Conservation (phyloP, 2,888 invertebrate species). For the Tholera decimalis region DNA sequence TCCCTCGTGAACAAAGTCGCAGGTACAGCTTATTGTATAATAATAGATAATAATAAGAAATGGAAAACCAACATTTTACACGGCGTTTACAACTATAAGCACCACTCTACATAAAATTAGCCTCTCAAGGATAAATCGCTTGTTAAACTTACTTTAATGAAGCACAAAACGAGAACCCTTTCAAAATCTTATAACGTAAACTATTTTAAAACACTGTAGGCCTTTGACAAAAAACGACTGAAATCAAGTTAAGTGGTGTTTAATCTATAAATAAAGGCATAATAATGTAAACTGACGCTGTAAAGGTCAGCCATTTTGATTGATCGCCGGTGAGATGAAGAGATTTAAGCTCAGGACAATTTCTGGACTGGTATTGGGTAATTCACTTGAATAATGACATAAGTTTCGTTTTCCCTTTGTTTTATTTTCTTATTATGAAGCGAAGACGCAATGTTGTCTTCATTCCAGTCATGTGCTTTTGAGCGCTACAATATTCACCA, state of each 20-base stretch:
- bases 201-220: slow-evolving; percentile 26
- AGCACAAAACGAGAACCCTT: not conserved
- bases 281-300: slow-evolving; percentile 40
- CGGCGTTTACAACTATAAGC: too few relatives aligned
- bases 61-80: too few relatives aligned
- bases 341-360: slow-evolving; percentile 37
- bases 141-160: not conserved
- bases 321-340: slow-evolving; percentile 58
- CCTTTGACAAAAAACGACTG: slow-evolving; percentile 38
- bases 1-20: too few relatives aligned
- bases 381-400: slow-evolving; percentile 24
- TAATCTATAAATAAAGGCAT: slow-evolving; percentile 55
- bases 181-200: slow-evolving; percentile 16
- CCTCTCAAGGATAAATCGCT: not conserved
- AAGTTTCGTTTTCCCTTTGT: slow-evolving; percentile 4
- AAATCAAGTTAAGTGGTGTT: slow-evolving; percentile 34
- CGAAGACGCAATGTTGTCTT: not conserved
- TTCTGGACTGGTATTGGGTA: slow-evolving; percentile 28
- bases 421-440: not conserved
- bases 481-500: too few relatives aligned
- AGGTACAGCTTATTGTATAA: too few relatives aligned
- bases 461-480: not conserved
- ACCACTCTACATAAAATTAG: not conserved
- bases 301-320: slow-evolving; percentile 63
- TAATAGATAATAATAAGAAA: too few relatives aligned